Evolutionary conservation across 2,888 invertebrate species (phyloP).

Genomic region (Nymphalis c-album): DNA sequence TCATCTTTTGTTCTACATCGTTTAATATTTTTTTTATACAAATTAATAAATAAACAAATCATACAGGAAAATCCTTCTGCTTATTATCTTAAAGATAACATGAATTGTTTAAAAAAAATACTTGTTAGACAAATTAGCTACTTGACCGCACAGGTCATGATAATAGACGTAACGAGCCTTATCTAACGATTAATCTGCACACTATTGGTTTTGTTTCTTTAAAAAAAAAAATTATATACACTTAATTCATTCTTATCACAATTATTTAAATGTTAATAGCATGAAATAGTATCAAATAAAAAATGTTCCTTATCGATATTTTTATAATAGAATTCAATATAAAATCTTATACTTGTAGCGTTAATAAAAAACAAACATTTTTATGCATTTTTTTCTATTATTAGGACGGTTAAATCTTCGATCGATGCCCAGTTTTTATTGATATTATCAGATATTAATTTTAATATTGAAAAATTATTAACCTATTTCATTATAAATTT

Average conservation of each 20-base stretch:
- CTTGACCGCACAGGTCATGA: slow-evolving; percentile 34
- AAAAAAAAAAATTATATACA: background rate
- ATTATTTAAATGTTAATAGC: slow-evolving; percentile 9
- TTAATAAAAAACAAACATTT: too few relatives aligned
- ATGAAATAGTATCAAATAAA: slow-evolving; percentile 3
- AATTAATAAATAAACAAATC: slow-evolving; percentile 11
- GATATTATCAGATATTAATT: too few relatives aligned
- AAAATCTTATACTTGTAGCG: too few relatives aligned
- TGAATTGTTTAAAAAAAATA: too few relatives aligned
- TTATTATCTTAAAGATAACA: slow-evolving; percentile 11
- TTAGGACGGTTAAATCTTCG: too few relatives aligned
- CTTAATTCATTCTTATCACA: background rate
- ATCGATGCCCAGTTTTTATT: too few relatives aligned
- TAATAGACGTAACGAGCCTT: slow-evolving; percentile 12
- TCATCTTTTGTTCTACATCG: background rate
- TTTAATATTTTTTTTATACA: slow-evolving; percentile 4
- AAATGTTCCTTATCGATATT: slow-evolving; percentile 11
- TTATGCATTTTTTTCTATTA: too few relatives aligned
- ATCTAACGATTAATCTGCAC: slow-evolving; percentile 5
- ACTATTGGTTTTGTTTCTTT: background rate
- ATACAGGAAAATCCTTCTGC: slow-evolving; percentile 25
- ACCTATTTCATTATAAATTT: too few relatives aligned
- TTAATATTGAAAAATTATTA: too few relatives aligned
- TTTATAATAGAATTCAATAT: too few relatives aligned
- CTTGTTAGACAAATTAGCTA: slow-evolving; percentile 9